Evolutionary conservation across 1,140 invertebrate genomes (phyloP).

Genomic region (Lordiphosa stackelbergi): DNA sequence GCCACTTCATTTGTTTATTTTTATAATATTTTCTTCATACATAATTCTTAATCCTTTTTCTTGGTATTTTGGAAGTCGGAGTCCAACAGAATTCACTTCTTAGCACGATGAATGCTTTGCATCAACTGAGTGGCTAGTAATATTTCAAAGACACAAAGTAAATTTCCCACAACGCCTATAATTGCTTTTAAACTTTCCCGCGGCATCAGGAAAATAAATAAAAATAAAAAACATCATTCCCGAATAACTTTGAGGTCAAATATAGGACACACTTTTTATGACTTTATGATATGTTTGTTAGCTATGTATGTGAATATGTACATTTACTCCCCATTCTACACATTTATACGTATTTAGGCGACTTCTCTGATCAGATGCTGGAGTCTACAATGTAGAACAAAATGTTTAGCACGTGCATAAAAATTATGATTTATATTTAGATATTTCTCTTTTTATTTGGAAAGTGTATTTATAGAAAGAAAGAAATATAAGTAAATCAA

Average conservation of each 20-base stretch:
- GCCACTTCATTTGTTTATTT: not conserved
- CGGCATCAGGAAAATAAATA: slow-evolving; percentile 35
- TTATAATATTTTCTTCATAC: slow-evolving; percentile 29
- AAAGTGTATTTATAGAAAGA: slow-evolving; percentile 19
- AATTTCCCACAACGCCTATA: slow-evolving; percentile 69
- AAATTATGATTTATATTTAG: slow-evolving; percentile 28
- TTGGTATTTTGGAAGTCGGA: slow-evolving; percentile 17
- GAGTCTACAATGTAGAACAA: not conserved
- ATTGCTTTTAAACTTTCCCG: slow-evolving; percentile 68
- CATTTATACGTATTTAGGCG: slow-evolving; percentile 14
- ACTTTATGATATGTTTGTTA: slow-evolving; percentile 8
- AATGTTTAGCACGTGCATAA: slow-evolving; percentile 13
- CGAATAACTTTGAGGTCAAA: slow-evolving; percentile 65
- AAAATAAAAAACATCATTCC: slow-evolving; percentile 42
- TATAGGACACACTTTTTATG: slow-evolving; percentile 60
- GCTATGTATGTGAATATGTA: slow-evolving; percentile 18
- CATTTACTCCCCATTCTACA: not conserved
- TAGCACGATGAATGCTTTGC: slow-evolving; percentile 52
- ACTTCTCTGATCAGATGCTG: slow-evolving; percentile 7
- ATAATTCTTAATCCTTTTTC: slow-evolving; percentile 35
- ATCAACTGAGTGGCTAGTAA: slow-evolving; percentile 54
- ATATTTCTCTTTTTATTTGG: slow-evolving; percentile 29
- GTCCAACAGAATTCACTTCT: slow-evolving; percentile 46
- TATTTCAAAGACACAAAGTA: slow-evolving; percentile 52
- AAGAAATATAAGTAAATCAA: not conserved